Evolutionary conservation across 2,113 vertebrate species (phyloP), one percentile per base, ranked within the genome.

Genomic region (Chinchilla lanigera): DNA sequence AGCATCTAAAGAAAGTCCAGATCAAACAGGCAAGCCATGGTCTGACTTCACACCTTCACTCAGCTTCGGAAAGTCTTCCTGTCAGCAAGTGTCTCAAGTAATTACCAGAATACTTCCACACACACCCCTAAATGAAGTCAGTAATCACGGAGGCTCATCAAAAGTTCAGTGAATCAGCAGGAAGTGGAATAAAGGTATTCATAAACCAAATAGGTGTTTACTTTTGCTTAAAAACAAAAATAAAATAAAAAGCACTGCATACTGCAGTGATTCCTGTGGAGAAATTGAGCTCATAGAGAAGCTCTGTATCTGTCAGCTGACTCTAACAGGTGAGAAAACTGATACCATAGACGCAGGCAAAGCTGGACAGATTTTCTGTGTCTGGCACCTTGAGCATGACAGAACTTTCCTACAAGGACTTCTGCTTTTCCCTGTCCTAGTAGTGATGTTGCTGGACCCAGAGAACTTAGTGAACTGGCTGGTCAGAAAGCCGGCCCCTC

Each of bases 31-130:
- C 90, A 85, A 86, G 96, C 52, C 82, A 58, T 87, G 87, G 60
- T 90, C 92, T 93, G 35, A 90, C 95, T 97, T 94, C 78, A 85
- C n/a, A 90, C 87, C 60, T 93, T 85, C 60, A 60, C 30, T 90
- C 81, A 60, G 61, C 30, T 84, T 95, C 84, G 78, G 47, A 95
- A 93, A 97, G 60, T 90, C 61, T 35, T 93, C 65, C 77, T 88
- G 8, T 88, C 67, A 88, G 77, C 90, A 94, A 97, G 77, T 93
- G 75, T 96, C 94, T 97, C 81, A 78, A 97, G 90, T 95, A 96
- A 97, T 96, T 90, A 92, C 65, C 0, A 13, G 63, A 60, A 67
- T 19, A 33, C 60, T 93, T 77, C 56, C 0, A 0, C 10, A 89
- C n/a, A 47, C 13, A 26, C 67, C 69, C 47, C 63, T 84, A 86